Evolutionary conservation across 2,797 vertebrate genomes (phyloP), one percentile per base, ranked within the genome.

Genomic region (Heliangelus exortis): DNA sequence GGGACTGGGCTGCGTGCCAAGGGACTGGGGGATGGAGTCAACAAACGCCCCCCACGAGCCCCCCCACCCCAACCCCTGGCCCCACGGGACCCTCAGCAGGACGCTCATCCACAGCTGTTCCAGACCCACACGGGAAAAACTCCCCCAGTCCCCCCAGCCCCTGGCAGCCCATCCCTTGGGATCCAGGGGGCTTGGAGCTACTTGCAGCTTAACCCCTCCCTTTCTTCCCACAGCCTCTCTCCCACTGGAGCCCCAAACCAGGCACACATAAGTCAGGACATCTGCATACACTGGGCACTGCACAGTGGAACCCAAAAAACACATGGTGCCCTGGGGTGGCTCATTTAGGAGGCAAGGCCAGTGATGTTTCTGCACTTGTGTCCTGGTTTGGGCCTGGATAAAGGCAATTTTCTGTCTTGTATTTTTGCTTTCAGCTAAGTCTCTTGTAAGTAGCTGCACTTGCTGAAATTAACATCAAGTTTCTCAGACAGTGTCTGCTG

Each of bases 1-100:
- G 83, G 71, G 63, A 79, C 95, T 68, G 92, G 96, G 96, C 95
- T 92, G 71, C 2, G 0, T 80, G 96, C 96, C 96, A 97, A 88
- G 84, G 77, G 93, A 66, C 63, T 93, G 88, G 92, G 92, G 87
- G 82, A 48, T 68, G 85, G 53, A 94, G 75, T 68, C 54, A 5
- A 88, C 86, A 84, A 85, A 68, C 61, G 29, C 31, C 68, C 12
- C 66, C 41, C 28, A 8, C 39, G 39, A 39, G 12, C 39, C 39
- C 39, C 39, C 39, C 39, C n/a, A n/a, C n/a, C n/a, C n/a, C n/a
- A n/a, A 39, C 39, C 36, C 36, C 36, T 36, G 36, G n/a, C 47
- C 71, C 74, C 4, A 1, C 0, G 2, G 54, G 78, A 94, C 76
- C 84, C 54, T 74, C 18, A 0, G 25, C 0, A 0, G 71, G 83